Percentiles rank a stretch among this genome's conserved stretches.
Evolutionary conservation across 2,113 vertebrate genomes (phyloP).

Genomic region (Terrapene triunguis): DNA sequence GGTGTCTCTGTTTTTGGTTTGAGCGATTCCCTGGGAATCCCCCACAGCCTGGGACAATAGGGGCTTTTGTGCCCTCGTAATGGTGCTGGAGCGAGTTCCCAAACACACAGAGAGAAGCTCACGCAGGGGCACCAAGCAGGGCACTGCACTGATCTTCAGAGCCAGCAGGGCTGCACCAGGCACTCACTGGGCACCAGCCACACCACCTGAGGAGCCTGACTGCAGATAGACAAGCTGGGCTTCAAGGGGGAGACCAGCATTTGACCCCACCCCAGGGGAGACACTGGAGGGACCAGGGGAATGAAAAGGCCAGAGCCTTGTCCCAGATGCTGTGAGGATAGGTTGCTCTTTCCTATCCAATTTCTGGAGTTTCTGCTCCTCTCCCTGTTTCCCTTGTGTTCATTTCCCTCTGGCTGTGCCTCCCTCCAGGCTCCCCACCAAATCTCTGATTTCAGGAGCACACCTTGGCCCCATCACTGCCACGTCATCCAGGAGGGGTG

Average conservation of each 20-base stretch:
- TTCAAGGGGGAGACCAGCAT: neutral
- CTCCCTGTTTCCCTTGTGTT: neutral
- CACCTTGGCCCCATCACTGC: neutral
- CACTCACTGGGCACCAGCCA: neutral
- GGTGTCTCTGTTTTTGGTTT: neutral
- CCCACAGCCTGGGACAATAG: conserved; percentile 2
- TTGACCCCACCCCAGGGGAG: neutral
- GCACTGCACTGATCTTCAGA: neutral
- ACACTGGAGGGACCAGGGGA: neutral
- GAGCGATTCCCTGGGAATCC: neutral
- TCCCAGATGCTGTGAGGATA: neutral
- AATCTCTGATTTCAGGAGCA: neutral
- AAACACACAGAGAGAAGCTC: neutral
- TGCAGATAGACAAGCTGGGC: neutral
- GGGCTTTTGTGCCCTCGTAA: conserved; percentile 5
- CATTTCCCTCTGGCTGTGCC: neutral
- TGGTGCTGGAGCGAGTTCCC: neutral
- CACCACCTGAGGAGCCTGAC: neutral
- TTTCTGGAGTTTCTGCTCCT: neutral
- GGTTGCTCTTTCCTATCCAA: neutral
- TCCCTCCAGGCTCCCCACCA: neutral
- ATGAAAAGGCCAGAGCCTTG: neutral
- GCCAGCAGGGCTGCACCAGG: neutral
- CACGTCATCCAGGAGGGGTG: accelerated
- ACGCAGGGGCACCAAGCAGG: neutral